Base-by-base conservation (phyloP, 2,113 vertebrate species). In the Rhinoderma darwinii region DNA sequence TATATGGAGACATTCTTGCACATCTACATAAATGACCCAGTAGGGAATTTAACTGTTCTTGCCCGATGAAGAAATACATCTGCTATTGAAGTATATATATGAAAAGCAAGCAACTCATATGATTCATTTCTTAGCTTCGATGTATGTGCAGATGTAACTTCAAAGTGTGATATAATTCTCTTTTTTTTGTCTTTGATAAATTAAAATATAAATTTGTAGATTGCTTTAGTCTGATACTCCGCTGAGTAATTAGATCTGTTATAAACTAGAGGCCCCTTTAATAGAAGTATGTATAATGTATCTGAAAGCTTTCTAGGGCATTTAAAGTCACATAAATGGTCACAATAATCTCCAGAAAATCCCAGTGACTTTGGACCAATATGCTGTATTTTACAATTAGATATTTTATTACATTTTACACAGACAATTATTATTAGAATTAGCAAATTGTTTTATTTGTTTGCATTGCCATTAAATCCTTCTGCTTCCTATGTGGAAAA, bases 231-330 rank as follows among this genome's bases (percentile, higher is more conserved):
- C 68, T 74, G 50, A n/a, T 35, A 30, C 72, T 59, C 72, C 50
- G 8, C 25, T 30, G 51, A 77, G 83, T 77, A 77, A 85, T 61
- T 63, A 39, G 35, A 61, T 59, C 14, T 77, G 4, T 63, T 76
- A 43, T 77, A 27, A 44, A 61, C 70, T 59, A 22, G 54, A 43
- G 73, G 18, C 39, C 27, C 22, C 17, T 77, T 54, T 47, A 77
- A 61, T 50, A 85, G 76, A 47, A 18, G 27, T 25, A 59, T 30
- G 22, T 72, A 59, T 74, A 84, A 84, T 75, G 50, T 43, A 56
- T 43, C 83, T 74, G 30, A 84, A 84, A 44, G 47, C 72, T 76
- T 75, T 76, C 41, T 22, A 39, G 35, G 59, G 50, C 72, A 27
- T 25, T 47, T 63, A 84, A 61, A 61, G 83, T 54, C 83, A 59